A percentile compares a stretch with the other conserved stretches of the same genome.
These are phyloP conservation scores for Drosophila nigricruria DNA, from an alignment of 2,888 invertebrate species.

Conservation along the genomic window DNA sequence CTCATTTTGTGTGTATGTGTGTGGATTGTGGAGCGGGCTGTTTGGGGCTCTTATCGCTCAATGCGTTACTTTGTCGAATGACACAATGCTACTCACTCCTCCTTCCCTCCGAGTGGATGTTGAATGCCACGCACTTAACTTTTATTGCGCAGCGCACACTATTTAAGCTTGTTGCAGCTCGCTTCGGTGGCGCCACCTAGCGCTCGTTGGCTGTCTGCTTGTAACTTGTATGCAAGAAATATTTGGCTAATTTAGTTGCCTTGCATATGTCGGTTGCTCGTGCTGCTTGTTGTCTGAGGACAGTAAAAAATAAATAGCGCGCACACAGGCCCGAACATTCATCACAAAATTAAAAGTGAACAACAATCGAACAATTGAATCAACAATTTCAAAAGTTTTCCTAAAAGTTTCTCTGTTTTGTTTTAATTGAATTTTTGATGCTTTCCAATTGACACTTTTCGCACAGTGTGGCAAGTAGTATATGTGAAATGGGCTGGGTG, in stretches of 20 bases:
- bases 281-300: slow-evolving; percentile 8
- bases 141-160: slow-evolving; percentile 58
- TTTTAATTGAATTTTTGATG: slow-evolving; percentile 11
- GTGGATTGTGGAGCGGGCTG: slow-evolving; percentile 50
- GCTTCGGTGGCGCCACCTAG: slow-evolving; percentile 7
- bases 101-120: slow-evolving; percentile 45
- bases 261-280: slow-evolving; percentile 16
- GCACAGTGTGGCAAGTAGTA: slow-evolving; percentile 20
- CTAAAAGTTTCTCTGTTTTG: slow-evolving; percentile 4
- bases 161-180: slow-evolving; percentile 10
- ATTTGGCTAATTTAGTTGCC: slow-evolving; percentile 3
- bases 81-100: slow-evolving; percentile 35
- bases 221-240: slow-evolving; percentile 22
- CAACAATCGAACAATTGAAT: slow-evolving; percentile 6
- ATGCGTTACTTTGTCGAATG: slow-evolving; percentile 61
- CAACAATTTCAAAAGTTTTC: slow-evolving; percentile 25
- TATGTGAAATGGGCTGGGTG: not conserved
- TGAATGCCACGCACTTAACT: slow-evolving; percentile 64
- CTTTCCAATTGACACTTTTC: slow-evolving; percentile 35
- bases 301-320: slow-evolving; percentile 43
- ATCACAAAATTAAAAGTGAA: slow-evolving; percentile 28
- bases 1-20: slow-evolving; percentile 64
- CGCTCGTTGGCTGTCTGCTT: slow-evolving; percentile 6
- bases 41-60: slow-evolving; percentile 46
- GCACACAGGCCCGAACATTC: slow-evolving; percentile 11